Evolutionary conservation across 1,140 invertebrate genomes (phyloP).

Genomic region (Mercenaria mercenaria): DNA sequence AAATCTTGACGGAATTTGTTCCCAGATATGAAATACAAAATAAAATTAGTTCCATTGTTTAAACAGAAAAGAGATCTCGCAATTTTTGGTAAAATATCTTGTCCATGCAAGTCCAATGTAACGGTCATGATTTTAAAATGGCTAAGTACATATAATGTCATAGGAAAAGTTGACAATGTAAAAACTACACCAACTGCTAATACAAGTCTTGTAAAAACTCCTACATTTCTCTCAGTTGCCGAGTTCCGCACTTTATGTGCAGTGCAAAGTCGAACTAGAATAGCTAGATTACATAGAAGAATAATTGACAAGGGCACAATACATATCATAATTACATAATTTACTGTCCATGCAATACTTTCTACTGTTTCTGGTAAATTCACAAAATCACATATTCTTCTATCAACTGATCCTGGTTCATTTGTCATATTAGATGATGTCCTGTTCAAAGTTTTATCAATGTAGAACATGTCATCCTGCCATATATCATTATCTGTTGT

Average conservation of each 20-base stretch:
- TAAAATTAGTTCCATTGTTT: not conserved
- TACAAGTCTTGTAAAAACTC: not conserved
- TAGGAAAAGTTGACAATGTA: not conserved
- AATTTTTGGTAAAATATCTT: not conserved
- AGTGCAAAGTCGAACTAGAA: not conserved
- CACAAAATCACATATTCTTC: not conserved
- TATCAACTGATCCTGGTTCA: no score
- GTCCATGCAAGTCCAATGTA: not conserved
- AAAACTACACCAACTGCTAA: not conserved
- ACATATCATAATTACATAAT: not conserved
- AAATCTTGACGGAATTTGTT: not conserved
- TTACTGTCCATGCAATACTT: not conserved
- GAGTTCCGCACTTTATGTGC: not conserved
- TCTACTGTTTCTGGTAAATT: not conserved
- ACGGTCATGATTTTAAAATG: not conserved
- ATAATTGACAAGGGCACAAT: not conserved
- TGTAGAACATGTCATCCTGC: no score
- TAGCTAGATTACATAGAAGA: not conserved
- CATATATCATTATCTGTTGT: no score
- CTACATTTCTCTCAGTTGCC: not conserved
- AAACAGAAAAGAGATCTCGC: not conserved
- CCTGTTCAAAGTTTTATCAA: no score
- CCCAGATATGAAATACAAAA: not conserved
- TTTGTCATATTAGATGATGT: not conserved
- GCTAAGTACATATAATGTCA: not conserved